A percentile compares a stretch with the other conserved stretches of the same genome.
Evolutionary conservation across 2,113 vertebrate species (phyloP).

Genomic region (Campylorhamphus procurvoides): DNA sequence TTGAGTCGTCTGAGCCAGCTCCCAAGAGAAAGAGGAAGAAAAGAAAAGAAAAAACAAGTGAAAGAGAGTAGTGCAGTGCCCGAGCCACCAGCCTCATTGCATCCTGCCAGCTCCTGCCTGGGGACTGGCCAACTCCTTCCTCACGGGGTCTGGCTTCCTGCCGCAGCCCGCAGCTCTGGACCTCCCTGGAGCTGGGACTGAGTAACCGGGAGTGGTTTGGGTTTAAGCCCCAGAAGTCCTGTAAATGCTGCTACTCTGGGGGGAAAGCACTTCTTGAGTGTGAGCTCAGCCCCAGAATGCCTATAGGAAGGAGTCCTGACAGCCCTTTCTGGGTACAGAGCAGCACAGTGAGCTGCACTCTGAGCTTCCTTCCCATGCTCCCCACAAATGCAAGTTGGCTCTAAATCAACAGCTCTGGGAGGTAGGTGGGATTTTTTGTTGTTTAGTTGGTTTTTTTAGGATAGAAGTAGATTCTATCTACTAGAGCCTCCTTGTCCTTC

Average conservation of each 20-base stretch:
- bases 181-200: neutral
- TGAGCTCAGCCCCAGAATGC: neutral
- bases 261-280: neutral
- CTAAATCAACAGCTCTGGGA: neutral
- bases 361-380: neutral
- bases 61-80: neutral
- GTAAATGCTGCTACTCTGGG: neutral
- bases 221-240: neutral
- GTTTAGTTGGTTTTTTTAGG: neutral
- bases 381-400: neutral
- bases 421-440: neutral
- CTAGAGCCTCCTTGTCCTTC: neutral
- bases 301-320: neutral
- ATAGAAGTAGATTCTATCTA: neutral
- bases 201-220: neutral
- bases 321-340: neutral
- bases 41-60: neutral
- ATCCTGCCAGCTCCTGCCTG: neutral
- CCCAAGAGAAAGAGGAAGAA: neutral
- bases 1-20: neutral
- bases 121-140: neutral
- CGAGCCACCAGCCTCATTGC: rapidly evolving
- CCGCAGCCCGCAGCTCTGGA: rapidly evolving
- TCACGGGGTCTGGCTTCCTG: neutral
- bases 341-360: neutral